These are phyloP conservation scores for Brevimyrus niger DNA, from an alignment of 2,113 vertebrate genomes.

Conservation along the genomic window DNA sequence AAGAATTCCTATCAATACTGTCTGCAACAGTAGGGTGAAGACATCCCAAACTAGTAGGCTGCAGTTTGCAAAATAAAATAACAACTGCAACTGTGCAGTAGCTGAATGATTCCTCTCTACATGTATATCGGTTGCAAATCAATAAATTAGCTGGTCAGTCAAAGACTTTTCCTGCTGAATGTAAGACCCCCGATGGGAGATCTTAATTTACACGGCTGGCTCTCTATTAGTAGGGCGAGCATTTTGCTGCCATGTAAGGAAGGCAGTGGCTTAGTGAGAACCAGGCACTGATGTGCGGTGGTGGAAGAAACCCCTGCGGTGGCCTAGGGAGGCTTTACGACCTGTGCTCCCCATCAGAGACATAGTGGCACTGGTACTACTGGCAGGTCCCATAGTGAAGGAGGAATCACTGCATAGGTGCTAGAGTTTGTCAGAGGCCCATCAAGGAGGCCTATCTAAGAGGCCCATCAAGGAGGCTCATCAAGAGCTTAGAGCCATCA, in stretches of 20 bases:
- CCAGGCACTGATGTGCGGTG: background rate
- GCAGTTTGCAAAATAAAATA: background rate
- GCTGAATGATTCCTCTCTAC: background rate
- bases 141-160: background rate
- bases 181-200: background rate
- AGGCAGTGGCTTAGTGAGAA: background rate
- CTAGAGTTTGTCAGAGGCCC: background rate
- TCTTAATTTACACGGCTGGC: background rate
- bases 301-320: background rate
- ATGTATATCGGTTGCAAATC: background rate
- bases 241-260: background rate
- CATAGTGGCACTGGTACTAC: background rate
- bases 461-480: slow-evolving; percentile 25
- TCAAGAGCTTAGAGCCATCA: slow-evolving; percentile 28
- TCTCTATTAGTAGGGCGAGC: background rate
- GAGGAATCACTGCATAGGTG: background rate
- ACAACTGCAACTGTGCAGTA: background rate
- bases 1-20: background rate
- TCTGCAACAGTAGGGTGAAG: background rate
- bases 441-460: slow-evolving; percentile 26
- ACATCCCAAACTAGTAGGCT: background rate
- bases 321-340: background rate
- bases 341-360: background rate
- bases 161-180: background rate
- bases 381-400: background rate